These are phyloP conservation scores for Arctia plantaginis DNA, from an alignment of 2,888 invertebrate species.

Conservation along the genomic window DNA sequence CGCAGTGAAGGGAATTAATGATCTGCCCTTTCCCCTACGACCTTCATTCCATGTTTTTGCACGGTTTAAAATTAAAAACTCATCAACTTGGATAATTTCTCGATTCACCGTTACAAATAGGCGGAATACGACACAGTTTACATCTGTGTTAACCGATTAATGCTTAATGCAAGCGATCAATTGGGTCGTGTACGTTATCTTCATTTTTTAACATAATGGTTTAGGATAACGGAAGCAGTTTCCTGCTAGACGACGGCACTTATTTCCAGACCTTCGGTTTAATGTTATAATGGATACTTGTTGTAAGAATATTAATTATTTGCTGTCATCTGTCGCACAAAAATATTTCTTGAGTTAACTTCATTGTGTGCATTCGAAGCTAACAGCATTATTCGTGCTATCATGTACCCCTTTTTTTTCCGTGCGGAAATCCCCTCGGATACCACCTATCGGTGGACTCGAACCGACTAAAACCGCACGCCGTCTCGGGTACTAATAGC, in stretches of 20 bases:
- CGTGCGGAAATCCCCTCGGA: no score
- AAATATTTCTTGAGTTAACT: constrained; percentile 32
- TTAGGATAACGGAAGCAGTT: constrained; percentile 61
- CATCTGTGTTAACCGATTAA: constrained; percentile 37
- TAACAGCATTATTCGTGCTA: not conserved
- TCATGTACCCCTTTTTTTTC: no score
- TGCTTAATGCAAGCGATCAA: constrained; percentile 52
- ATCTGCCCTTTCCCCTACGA: constrained; percentile 19
- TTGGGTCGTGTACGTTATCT: constrained; percentile 59
- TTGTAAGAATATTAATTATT: constrained; percentile 63
- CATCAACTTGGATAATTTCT: constrained; percentile 26
- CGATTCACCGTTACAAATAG: constrained; percentile 27
- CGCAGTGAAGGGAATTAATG: constrained; percentile 26
- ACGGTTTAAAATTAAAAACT: constrained; percentile 31
- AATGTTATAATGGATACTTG: constrained; percentile 71
- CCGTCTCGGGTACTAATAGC: no score
- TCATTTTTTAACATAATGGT: constrained; percentile 73
- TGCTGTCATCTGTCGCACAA: constrained; percentile 58
- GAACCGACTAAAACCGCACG: no score
- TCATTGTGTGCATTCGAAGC: not conserved
- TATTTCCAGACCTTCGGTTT: constrained; percentile 72
- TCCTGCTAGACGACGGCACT: constrained; percentile 67
- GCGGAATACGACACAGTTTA: constrained; percentile 10
- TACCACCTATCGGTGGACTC: no score
- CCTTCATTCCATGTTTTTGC: constrained; percentile 12